Percentiles rank a stretch among this genome's conserved stretches.
phyloP scores from a whole-genome alignment of 2,113 vertebrate genomes.

The Progne subis region DNA sequence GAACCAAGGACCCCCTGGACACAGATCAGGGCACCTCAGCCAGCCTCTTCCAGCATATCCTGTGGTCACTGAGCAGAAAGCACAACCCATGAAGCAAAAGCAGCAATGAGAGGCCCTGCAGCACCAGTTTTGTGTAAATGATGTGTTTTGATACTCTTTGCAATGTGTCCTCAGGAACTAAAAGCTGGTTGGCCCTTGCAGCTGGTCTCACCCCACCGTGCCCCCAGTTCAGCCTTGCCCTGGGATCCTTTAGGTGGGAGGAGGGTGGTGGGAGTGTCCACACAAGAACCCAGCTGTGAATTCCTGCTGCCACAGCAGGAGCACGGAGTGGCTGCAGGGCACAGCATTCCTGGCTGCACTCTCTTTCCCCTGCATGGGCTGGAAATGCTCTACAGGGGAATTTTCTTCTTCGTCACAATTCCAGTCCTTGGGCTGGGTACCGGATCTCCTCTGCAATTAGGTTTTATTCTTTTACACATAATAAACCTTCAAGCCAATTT shows the following conservation, averaged over 20 bases:
- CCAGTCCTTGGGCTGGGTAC: background rate
- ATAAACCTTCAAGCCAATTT: background rate
- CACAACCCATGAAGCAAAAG: background rate
- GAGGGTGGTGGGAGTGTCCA: background rate
- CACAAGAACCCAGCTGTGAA: background rate
- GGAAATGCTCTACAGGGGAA: background rate
- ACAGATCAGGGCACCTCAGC: background rate
- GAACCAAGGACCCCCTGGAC: background rate
- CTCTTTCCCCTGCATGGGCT: background rate
- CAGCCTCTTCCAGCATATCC: background rate
- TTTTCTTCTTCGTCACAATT: background rate
- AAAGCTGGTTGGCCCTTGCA: background rate
- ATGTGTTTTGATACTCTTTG: background rate
- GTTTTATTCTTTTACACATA: background rate
- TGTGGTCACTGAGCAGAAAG: background rate
- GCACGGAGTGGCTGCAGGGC: background rate
- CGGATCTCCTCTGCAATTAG: background rate
- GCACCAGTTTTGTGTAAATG: background rate
- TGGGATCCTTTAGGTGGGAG: background rate
- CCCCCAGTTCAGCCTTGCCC: background rate
- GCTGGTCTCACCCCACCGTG: background rate
- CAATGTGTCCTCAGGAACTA: background rate
- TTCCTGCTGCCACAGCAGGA: background rate
- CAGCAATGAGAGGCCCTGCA: background rate
- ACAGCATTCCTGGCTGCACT: accelerated